Evolutionary conservation across 2,888 invertebrate species (phyloP).

Genomic region (Chorisops tibialis): DNA sequence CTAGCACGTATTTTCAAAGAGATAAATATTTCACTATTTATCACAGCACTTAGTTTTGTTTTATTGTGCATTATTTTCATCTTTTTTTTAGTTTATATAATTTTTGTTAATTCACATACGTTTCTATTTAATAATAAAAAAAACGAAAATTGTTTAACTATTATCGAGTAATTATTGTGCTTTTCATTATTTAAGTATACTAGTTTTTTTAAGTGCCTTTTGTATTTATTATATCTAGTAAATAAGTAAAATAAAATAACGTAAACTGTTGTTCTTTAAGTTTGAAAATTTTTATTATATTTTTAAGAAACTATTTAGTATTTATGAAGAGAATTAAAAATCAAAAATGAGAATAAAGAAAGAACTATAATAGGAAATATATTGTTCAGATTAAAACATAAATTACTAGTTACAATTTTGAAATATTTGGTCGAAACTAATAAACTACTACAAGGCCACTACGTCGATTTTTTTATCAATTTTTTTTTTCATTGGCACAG

Average conservation of each 20-base stretch:
- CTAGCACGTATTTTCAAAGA: background rate
- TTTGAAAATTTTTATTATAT: no score
- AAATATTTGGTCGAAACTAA: background rate
- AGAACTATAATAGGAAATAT: no score
- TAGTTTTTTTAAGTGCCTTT: background rate
- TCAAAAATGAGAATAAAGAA: no score
- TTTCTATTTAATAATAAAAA: background rate
- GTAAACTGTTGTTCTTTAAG: background rate
- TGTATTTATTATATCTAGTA: background rate
- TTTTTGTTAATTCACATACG: background rate
- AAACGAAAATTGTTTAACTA: background rate
- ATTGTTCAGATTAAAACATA: no score
- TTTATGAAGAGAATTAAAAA: no score
- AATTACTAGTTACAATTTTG: background rate
- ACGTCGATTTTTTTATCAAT: slow-evolving; percentile 4
- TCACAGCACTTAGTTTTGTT: slow-evolving; percentile 31
- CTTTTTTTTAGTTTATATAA: background rate
- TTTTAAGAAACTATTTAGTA: no score
- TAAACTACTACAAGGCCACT: slow-evolving; percentile 20
- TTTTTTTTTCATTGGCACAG: slow-evolving; percentile 15
- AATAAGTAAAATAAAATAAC: background rate
- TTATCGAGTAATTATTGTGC: background rate
- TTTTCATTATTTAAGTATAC: background rate
- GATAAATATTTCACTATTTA: slow-evolving; percentile 28
- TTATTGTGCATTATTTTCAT: slow-evolving; percentile 27